A percentile compares a stretch with the other conserved stretches of the same genome.
Evolutionary conservation across 2,797 vertebrate species (phyloP).

Genomic region (Glossophaga mutica): DNA sequence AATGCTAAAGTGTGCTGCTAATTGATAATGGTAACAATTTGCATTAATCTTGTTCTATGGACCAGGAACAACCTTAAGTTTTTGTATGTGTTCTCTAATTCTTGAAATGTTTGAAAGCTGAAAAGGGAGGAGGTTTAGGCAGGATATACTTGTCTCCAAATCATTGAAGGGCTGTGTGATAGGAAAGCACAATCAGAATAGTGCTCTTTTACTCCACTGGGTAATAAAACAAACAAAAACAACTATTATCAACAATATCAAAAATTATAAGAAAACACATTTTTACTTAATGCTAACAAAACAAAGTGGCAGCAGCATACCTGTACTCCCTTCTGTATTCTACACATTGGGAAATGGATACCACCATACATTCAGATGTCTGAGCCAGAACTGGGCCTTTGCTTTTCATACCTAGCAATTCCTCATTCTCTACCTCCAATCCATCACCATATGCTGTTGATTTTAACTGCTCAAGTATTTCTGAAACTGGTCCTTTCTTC

Average conservation of each 20-base stretch:
- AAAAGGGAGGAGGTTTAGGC: neutral
- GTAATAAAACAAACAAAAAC: neutral
- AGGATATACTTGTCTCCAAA: neutral
- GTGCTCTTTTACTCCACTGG: neutral
- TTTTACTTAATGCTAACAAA: neutral
- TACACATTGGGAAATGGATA: neutral
- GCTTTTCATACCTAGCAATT: neutral
- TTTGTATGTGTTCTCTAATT: neutral
- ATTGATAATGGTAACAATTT: neutral
- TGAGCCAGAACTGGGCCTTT: neutral
- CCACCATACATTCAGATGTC: neutral
- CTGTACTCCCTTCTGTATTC: neutral
- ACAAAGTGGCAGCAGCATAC: neutral
- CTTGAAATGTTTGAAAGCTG: neutral
- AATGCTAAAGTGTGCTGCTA: neutral
- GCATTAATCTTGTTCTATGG: neutral
- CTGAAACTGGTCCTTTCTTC: neutral
- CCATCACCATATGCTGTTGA: neutral
- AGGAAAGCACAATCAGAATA: neutral
- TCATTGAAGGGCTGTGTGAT: neutral
- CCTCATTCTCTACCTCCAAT: neutral
- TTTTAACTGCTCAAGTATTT: neutral
- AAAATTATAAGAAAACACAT: neutral
- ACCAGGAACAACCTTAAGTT: neutral
- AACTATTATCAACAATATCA: neutral